Conservation (phyloP, 1,140 invertebrate genomes). For the Trichonephila clavipes region DNA sequence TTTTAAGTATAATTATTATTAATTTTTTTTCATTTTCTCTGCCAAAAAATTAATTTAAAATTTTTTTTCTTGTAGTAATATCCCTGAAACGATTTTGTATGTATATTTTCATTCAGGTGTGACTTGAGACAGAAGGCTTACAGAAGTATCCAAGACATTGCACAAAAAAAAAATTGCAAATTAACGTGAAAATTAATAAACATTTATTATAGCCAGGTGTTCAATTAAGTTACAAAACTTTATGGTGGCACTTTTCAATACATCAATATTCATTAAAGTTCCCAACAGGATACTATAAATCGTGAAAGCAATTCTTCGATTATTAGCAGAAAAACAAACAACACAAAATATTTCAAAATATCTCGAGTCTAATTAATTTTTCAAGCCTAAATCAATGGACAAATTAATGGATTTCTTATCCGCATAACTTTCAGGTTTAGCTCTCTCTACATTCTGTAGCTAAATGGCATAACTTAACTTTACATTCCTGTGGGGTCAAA, state of each 20-base stretch:
- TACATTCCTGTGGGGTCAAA: constrained; percentile 45
- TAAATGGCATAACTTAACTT: constrained; percentile 33
- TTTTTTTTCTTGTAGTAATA: too few species aligned
- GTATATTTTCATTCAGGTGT: too few species aligned
- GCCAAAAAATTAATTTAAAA: too few species aligned
- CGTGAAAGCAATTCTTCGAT: neutral
- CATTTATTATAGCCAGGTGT: neutral
- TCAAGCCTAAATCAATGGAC: neutral
- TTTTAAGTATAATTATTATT: too few species aligned
- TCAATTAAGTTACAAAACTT: neutral
- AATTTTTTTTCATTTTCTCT: too few species aligned
- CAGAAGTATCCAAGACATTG: too few species aligned
- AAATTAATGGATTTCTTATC: constrained; percentile 23
- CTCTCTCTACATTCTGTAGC: neutral
- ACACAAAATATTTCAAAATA: neutral
- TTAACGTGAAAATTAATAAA: too few species aligned
- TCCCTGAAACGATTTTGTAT: too few species aligned
- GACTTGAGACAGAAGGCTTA: too few species aligned
- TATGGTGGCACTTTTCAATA: neutral
- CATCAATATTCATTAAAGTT: neutral
- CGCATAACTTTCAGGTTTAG: neutral
- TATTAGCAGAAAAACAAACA: constrained; percentile 4
- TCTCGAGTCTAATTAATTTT: constrained; percentile 7
- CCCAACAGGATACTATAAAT: neutral
- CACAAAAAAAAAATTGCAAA: too few species aligned